Evolutionary conservation across 2,888 invertebrate species (phyloP), one percentile per base, ranked within the genome.

Genomic region (Electrophaes corylata): DNA sequence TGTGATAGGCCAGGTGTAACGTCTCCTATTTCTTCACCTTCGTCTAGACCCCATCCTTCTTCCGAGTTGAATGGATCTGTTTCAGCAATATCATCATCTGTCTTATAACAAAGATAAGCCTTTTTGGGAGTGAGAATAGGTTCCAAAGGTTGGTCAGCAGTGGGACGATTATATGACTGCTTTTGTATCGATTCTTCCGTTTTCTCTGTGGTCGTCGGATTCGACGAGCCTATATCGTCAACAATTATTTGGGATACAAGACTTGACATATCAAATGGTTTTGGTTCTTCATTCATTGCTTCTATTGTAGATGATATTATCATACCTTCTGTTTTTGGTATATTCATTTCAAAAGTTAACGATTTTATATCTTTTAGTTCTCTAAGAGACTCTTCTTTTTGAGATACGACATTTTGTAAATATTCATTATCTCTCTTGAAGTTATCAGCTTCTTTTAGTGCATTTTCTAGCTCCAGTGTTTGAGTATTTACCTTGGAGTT

Each of bases 241-340:
- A 83, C 67, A 48, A 92, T 54, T 66, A 92, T 92, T 76, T 92
- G 91, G 29, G 92, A 86, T 70, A 92, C 85, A 57, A 92, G 69
- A 43, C 73, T 71, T 35, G 80, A 75, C 50, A 89, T 69, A 66
- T 90, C 82, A 59, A 70, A 60, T 31, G 64, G 63, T 60, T 70
- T 79, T 48, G 73, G 68, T 44, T 81, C 81, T 63, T 75, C 72
- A 65, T 76, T 80, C 54, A 88, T 56, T 35, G 85, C 74, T 75
- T 91, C 89, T 66, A 91, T 90, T 49, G 86, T 90, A 12, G 91
- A 91, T 8, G 91, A 88, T 72, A 91, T 91, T 39, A 89, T 69
- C 83, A 91, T 80, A 16, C 91, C 91, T 72, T 91, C 91, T n/a
- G 91, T 91, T 80, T 91, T 91, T 19, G 91, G 91, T 64, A 91